phyloP scores from a whole-genome alignment of 2,113 vertebrate genomes.

The Hippocampus mohnikei region DNA sequence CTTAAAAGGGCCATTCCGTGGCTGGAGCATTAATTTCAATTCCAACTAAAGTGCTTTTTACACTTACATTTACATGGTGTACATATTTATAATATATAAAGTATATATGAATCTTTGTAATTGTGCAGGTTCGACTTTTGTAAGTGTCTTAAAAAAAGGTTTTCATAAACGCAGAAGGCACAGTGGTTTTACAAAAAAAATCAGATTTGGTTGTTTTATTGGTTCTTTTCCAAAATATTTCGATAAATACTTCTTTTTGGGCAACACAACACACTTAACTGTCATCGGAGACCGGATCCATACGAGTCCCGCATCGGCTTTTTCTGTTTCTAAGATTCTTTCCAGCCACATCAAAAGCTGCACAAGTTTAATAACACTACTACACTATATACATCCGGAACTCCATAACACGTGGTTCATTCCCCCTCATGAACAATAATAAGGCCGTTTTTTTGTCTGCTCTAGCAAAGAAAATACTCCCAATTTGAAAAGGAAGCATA shows the following conservation, averaged over 20 bases:
- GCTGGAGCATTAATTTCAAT: too few species aligned
- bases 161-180: background rate
- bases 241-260: constrained; percentile 35
- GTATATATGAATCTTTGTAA: background rate
- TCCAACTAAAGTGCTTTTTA: too few species aligned
- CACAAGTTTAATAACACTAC: constrained; percentile 39
- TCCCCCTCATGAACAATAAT: constrained; percentile 26
- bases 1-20: too few species aligned
- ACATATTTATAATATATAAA: background rate
- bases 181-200: background rate
- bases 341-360: constrained; percentile 47
- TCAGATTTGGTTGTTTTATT: constrained; percentile 37
- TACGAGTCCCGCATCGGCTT: constrained; percentile 51
- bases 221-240: constrained; percentile 37
- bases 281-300: constrained; percentile 58
- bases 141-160: too few species aligned
- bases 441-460: constrained; percentile 20
- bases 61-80: background rate
- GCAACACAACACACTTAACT: constrained; percentile 50
- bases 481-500: background rate
- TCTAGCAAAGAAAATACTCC: too few species aligned
- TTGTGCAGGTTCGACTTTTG: too few species aligned
- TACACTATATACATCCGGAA: constrained; percentile 50
- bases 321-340: constrained; percentile 48
- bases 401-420: constrained; percentile 56